Evolutionary conservation across 1,140 invertebrate species (phyloP).

Genomic region (Cyrtorhinus lividipennis): DNA sequence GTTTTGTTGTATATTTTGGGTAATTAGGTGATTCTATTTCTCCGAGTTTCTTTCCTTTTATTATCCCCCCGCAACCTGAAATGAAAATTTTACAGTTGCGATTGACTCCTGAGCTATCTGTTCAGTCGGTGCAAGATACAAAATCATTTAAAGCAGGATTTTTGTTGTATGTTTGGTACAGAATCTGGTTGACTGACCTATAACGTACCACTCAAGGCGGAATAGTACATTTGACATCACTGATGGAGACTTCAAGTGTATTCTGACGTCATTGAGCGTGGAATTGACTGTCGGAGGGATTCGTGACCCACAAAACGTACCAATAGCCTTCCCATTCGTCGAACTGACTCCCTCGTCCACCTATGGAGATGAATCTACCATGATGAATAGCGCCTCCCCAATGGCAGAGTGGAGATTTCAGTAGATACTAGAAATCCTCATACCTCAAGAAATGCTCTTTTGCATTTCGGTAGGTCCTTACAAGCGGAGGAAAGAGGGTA

Average conservation of each 20-base stretch:
- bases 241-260: background rate
- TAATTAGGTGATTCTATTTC: conserved; percentile 57
- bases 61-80: conserved; percentile 36
- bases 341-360: too few relatives aligned
- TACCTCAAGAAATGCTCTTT: too few relatives aligned
- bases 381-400: background rate
- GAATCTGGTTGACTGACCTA: background rate
- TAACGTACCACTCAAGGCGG: background rate
- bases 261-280: background rate
- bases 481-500: too few relatives aligned
- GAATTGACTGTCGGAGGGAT: background rate
- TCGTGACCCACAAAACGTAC: background rate
- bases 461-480: too few relatives aligned
- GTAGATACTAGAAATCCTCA: too few relatives aligned
- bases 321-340: background rate
- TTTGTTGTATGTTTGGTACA: too few relatives aligned
- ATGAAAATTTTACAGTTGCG: background rate
- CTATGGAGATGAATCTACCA: background rate
- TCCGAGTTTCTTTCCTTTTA: conserved; percentile 24
- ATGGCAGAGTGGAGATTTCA: too few relatives aligned
- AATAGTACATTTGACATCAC: background rate
- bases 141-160: too few relatives aligned
- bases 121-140: too few relatives aligned
- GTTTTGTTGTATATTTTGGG: conserved; percentile 44
- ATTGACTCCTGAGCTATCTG: too few relatives aligned